A percentile compares a stretch with the other conserved stretches of the same genome.
Conservation (phyloP, 2,797 vertebrate species). For the Kryptopterus vitreolus region DNA sequence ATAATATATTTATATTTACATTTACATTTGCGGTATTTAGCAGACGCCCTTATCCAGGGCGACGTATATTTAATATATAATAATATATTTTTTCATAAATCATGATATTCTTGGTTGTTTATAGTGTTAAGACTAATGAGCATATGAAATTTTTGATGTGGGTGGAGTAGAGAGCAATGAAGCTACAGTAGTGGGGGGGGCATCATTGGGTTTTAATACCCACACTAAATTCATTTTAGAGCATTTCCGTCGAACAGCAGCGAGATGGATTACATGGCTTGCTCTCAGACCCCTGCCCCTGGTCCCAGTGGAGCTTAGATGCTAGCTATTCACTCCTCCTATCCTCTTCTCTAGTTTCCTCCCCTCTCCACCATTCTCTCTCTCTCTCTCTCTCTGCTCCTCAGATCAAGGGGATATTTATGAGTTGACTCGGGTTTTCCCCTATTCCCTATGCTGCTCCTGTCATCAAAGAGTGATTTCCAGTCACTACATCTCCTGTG, state of each 20-base stretch:
- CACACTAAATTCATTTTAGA: conserved; percentile 47
- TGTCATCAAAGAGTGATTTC: conserved; percentile 77
- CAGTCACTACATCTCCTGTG: conserved; percentile 55
- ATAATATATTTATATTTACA: no score
- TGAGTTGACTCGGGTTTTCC: conserved; percentile 62
- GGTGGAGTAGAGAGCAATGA: not conserved
- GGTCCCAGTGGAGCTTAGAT: conserved; percentile 37
- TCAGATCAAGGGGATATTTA: conserved; percentile 74
- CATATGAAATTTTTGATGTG: conserved; percentile 57
- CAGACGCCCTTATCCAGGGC: no score
- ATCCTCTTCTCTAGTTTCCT: not conserved
- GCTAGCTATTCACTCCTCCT: conserved; percentile 4
- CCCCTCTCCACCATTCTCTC: conserved; percentile 20
- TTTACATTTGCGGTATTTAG: no score
- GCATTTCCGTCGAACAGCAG: conserved; percentile 37
- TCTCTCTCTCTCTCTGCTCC: conserved; percentile 16
- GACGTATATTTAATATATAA: no score
- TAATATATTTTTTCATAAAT: conserved; percentile 20
- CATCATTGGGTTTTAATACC: conserved; percentile 46
- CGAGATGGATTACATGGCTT: conserved; percentile 53
- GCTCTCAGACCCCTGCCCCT: conserved; percentile 37
- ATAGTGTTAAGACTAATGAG: conserved; percentile 39
- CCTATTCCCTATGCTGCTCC: conserved; percentile 59
- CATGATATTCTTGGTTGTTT: not conserved
- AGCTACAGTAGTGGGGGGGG: conserved; percentile 18